A percentile compares a stretch with the other conserved stretches of the same genome.
Evolutionary conservation across 2,113 vertebrate species (phyloP).

Genomic region (Onychorhynchus coronatus): DNA sequence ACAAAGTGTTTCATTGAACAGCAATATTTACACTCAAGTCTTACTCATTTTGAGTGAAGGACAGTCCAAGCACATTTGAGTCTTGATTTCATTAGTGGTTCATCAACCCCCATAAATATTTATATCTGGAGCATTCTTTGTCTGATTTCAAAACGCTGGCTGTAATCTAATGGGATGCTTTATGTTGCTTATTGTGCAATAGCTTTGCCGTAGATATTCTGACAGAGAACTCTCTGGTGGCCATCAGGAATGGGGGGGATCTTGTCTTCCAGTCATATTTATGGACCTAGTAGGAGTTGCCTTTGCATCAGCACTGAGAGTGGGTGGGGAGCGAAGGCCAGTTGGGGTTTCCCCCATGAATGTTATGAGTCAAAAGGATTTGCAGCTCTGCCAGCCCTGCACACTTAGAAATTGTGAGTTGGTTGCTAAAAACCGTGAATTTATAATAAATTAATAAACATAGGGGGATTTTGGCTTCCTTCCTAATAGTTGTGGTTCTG

Average conservation of each 20-base stretch:
- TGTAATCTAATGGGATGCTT: background rate
- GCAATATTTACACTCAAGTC: background rate
- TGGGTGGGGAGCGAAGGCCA: background rate
- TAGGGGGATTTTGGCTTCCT: background rate
- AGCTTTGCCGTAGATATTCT: background rate
- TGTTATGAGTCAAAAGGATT: background rate
- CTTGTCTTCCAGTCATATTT: background rate
- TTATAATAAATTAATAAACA: background rate
- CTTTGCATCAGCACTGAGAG: background rate
- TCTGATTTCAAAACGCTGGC: background rate
- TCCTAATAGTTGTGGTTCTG: background rate
- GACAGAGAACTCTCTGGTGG: background rate
- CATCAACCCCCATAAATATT: constrained; percentile 50
- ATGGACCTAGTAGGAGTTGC: background rate
- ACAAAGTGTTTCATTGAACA: background rate
- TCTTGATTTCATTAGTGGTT: constrained; percentile 43
- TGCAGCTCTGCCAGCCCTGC: background rate
- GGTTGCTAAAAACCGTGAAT: background rate
- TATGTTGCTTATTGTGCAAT: background rate
- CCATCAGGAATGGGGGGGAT: background rate
- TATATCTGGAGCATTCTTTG: constrained; percentile 9
- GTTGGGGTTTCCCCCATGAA: background rate
- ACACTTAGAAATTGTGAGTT: background rate
- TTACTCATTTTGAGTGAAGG: background rate
- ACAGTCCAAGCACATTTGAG: background rate